A percentile compares a stretch with the other conserved stretches of the same genome.
These are phyloP conservation scores for Chamaea fasciata DNA, from an alignment of 2,113 vertebrate genomes.

Conservation along the genomic window DNA sequence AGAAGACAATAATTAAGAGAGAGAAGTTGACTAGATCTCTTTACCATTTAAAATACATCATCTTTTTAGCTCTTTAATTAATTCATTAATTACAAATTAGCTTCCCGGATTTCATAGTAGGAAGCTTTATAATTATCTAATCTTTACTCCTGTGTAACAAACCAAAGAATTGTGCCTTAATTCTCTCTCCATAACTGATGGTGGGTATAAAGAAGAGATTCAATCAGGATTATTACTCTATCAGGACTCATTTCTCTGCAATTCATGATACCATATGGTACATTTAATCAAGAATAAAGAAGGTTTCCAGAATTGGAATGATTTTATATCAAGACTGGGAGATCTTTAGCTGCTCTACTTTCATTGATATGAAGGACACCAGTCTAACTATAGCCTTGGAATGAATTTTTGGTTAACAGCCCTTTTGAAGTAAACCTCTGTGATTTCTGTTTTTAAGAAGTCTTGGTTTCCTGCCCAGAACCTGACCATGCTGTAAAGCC, in stretches of 20 bases:
- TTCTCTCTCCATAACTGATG: background rate
- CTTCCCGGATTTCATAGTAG: background rate
- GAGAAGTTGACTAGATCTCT: background rate
- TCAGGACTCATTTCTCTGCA: background rate
- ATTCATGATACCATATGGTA: background rate
- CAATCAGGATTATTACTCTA: background rate
- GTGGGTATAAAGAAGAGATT: background rate
- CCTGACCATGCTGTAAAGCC: background rate
- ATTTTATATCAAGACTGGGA: background rate
- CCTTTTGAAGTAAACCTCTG: background rate
- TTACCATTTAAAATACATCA: background rate
- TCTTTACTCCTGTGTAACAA: background rate
- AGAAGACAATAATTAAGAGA: background rate
- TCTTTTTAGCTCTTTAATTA: constrained; percentile 1
- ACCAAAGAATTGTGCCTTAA: background rate
- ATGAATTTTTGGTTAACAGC: background rate
- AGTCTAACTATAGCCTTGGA: background rate
- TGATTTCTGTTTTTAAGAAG: background rate
- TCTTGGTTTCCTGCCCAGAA: constrained; percentile 9
- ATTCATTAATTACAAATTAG: constrained; percentile 40
- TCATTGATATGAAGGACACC: background rate
- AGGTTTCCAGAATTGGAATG: background rate
- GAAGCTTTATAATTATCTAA: constrained; percentile 6
- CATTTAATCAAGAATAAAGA: background rate
- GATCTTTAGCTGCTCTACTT: background rate